phyloP scores from a whole-genome alignment of 2,888 invertebrate genomes.

The Byasa hedistus region DNA sequence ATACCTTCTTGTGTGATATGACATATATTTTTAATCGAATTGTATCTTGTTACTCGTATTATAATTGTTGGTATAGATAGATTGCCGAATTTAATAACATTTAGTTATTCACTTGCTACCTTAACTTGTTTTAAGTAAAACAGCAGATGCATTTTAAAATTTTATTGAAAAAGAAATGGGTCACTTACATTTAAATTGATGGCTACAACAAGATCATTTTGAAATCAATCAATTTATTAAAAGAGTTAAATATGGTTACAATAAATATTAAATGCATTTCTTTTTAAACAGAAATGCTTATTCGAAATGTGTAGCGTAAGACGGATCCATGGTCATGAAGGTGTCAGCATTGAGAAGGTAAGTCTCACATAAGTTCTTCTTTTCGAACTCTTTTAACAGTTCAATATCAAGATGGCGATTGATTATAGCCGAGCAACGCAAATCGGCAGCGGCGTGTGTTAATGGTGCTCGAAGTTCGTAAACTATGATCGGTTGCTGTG shows the following conservation, averaged over 20 bases:
- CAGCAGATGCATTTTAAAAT: too few species aligned
- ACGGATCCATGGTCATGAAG: conserved; percentile 36
- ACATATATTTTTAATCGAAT: too few species aligned
- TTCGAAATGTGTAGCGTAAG: not conserved
- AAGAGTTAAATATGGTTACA: not conserved
- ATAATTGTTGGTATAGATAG: too few species aligned
- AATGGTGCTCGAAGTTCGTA: conserved; percentile 46
- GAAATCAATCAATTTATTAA: conserved; percentile 8
- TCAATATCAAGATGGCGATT: conserved; percentile 47
- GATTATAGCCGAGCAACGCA: conserved; percentile 47
- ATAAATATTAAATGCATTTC: conserved; percentile 10
- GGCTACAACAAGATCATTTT: too few species aligned
- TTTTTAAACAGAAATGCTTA: not conserved
- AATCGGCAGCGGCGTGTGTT: conserved; percentile 40
- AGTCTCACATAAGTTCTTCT: conserved; percentile 50
- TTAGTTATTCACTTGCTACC: too few species aligned
- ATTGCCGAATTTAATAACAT: too few species aligned
- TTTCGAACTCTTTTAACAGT: conserved; percentile 43
- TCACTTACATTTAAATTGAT: too few species aligned
- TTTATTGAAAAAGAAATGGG: too few species aligned
- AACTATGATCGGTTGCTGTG: conserved; percentile 39
- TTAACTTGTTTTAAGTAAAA: too few species aligned
- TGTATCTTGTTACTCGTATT: too few species aligned
- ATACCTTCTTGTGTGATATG: too few species aligned
- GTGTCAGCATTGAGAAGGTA: conserved; percentile 44